Conservation (phyloP, 2,797 vertebrate genomes). For the Notamacropus eugenii region DNA sequence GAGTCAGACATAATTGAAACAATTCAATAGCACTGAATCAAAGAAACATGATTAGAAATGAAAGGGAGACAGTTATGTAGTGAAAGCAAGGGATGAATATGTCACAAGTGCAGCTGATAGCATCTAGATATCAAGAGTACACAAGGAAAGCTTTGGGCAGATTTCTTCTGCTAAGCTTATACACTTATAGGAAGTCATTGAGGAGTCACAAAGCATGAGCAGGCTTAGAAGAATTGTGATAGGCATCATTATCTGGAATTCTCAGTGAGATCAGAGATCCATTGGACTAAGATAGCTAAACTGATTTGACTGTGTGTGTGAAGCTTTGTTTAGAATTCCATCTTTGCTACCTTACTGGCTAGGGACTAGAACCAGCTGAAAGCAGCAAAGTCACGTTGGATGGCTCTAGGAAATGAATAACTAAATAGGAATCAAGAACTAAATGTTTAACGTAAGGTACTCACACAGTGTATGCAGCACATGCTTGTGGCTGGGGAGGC, state of each 20-base stretch:
- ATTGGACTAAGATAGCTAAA: neutral
- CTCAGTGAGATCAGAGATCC: neutral
- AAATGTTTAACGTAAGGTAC: neutral
- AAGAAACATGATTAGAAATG: neutral
- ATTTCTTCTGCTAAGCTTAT: neutral
- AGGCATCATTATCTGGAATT: neutral
- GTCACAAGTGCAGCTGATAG: neutral
- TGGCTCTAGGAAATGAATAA: neutral
- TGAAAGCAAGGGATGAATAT: neutral
- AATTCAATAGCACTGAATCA: neutral
- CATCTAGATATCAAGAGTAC: neutral
- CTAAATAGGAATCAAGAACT: neutral
- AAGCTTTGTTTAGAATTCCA: neutral
- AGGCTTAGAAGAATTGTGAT: neutral
- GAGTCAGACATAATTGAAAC: neutral
- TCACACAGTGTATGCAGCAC: neutral
- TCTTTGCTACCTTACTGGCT: neutral
- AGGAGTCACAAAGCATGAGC: neutral
- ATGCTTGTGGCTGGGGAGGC: neutral
- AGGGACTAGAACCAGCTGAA: neutral
- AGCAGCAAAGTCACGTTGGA: neutral
- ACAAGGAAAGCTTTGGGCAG: neutral
- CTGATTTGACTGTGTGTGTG: neutral
- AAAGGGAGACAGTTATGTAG: neutral
- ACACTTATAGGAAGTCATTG: neutral